Evolutionary conservation across 2,888 invertebrate genomes (phyloP).

Genomic region (Drosophila borealis): DNA sequence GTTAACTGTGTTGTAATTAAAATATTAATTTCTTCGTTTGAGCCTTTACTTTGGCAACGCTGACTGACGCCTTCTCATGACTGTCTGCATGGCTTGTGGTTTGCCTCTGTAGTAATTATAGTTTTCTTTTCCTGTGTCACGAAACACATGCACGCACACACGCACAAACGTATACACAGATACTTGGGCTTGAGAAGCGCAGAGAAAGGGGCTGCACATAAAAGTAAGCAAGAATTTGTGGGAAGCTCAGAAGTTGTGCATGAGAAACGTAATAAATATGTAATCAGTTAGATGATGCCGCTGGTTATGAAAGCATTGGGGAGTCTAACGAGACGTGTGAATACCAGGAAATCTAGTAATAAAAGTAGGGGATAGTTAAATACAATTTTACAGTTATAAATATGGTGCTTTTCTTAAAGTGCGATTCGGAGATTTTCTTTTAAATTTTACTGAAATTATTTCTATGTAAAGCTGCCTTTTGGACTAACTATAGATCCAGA

Average conservation of each 20-base stretch:
- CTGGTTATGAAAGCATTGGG: conserved; percentile 8
- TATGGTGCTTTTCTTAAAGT: background rate
- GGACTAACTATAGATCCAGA: no score
- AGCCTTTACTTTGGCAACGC: conserved; percentile 29
- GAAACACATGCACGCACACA: conserved; percentile 15
- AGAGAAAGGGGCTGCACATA: conserved; percentile 4
- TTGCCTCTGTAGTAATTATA: conserved; percentile 68
- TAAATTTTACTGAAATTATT: background rate
- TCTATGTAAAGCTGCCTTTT: background rate
- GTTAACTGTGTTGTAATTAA: conserved; percentile 81
- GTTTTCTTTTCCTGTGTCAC: conserved; percentile 51
- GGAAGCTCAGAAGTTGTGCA: conserved; percentile 27
- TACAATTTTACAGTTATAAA: background rate
- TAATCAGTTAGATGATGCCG: conserved; percentile 18
- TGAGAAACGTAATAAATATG: conserved; percentile 36
- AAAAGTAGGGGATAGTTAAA: background rate
- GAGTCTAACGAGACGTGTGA: conserved; percentile 11
- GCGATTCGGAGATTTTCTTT: background rate
- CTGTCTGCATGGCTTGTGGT: conserved; percentile 56
- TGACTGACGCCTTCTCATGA: conserved; percentile 25
- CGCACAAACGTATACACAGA: background rate
- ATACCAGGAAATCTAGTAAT: background rate
- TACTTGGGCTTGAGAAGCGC: conserved; percentile 17
- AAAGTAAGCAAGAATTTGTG: conserved; percentile 19
- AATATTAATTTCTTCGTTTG: conserved; percentile 75